Percentiles rank a stretch among this genome's conserved stretches.
Evolutionary conservation across 2,797 vertebrate species (phyloP).

Genomic region (Pogoniulus pusillus): DNA sequence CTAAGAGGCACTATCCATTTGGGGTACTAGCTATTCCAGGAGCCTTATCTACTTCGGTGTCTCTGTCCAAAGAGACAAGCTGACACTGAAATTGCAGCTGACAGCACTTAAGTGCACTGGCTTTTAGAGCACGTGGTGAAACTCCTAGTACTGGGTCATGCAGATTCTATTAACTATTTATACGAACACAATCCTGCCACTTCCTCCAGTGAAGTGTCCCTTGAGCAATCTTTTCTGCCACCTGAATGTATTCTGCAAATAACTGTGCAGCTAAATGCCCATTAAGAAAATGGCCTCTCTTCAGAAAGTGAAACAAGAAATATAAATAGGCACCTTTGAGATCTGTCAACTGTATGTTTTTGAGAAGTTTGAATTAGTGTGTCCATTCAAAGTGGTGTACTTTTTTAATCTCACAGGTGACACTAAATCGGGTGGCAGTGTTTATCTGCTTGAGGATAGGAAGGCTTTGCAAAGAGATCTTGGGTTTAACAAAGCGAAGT

Average conservation of each 20-base stretch:
- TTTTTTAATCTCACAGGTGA: neutral
- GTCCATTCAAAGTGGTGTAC: neutral
- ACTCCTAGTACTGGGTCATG: neutral
- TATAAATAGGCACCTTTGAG: neutral
- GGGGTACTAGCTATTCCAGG: constrained; percentile 21
- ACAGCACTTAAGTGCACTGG: neutral
- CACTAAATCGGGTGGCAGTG: too few species aligned
- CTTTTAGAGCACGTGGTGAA: neutral
- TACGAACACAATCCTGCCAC: neutral
- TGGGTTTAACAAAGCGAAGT: too few species aligned
- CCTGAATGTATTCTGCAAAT: neutral
- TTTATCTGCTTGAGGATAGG: too few species aligned
- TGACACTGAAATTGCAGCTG: constrained; percentile 27
- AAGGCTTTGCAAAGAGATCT: too few species aligned
- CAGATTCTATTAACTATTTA: constrained; percentile 33
- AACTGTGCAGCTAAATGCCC: neutral
- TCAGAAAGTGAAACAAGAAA: neutral
- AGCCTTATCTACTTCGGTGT: neutral
- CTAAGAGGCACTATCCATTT: neutral
- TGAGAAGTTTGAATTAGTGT: neutral
- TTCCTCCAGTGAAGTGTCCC: neutral
- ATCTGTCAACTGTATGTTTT: neutral
- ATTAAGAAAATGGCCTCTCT: neutral
- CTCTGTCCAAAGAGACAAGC: neutral
- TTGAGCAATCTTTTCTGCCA: neutral